Evolutionary conservation across 2,113 vertebrate genomes (phyloP).

Genomic region (Mesocricetus auratus): DNA sequence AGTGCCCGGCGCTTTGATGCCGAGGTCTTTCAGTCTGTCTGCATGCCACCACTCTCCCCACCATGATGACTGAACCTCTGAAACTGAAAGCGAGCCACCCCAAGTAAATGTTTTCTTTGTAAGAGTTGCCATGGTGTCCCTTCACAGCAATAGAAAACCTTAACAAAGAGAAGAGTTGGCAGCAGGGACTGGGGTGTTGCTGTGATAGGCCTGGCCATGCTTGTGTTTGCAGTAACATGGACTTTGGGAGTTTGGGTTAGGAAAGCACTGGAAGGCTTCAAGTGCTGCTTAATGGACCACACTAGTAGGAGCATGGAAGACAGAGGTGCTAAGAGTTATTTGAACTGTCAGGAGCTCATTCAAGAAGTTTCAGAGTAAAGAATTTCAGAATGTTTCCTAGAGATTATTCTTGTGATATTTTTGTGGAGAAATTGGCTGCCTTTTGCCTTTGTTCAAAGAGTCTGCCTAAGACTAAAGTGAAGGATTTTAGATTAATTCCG

Average conservation of each 20-base stretch:
- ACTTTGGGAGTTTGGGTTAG: neutral
- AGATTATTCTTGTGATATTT: neutral
- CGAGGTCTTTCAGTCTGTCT: no score
- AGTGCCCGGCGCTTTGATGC: no score
- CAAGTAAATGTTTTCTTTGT: neutral
- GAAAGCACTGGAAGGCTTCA: neutral
- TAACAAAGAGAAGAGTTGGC: neutral
- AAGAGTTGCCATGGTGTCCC: neutral
- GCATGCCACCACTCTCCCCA: neutral
- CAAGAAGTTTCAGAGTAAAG: neutral
- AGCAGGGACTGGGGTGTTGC: neutral
- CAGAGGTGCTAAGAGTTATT: neutral
- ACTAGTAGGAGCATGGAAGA: neutral
- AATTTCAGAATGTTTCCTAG: neutral
- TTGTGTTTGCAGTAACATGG: neutral
- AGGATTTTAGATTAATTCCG: neutral
- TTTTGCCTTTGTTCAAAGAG: neutral
- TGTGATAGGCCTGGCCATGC: neutral
- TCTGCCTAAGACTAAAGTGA: neutral
- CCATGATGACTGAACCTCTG: neutral
- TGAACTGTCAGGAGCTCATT: neutral
- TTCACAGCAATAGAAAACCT: neutral
- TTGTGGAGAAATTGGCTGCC: neutral
- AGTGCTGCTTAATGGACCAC: no score
- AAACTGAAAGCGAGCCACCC: neutral